Percentiles rank a stretch among this genome's conserved stretches.
Conservation (phyloP, 64 coral and sea anemone genomes). For the Hydrozoanthus tunicans region DNA sequence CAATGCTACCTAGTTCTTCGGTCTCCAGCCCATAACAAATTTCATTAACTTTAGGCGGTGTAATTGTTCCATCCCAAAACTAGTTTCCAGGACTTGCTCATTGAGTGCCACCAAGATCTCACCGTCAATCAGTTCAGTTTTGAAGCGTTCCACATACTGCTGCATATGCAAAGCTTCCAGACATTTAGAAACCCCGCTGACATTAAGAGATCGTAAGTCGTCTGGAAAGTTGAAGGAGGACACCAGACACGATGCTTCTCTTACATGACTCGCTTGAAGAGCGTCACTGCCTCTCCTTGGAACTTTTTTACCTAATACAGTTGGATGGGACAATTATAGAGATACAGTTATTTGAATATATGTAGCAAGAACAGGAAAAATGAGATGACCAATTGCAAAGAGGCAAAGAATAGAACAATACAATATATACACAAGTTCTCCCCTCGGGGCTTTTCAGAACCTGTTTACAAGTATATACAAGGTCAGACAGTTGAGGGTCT, state of each 20-base stretch:
- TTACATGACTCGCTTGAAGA: not conserved
- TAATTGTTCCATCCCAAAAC: slow-evolving; percentile 47
- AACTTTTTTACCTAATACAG: not conserved
- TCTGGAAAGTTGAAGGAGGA: slow-evolving; percentile 9
- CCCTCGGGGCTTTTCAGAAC: too few species aligned
- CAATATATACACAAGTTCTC: too few species aligned
- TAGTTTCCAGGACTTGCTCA: slow-evolving; percentile 33
- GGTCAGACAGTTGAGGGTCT: too few species aligned
- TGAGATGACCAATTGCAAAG: too few species aligned
- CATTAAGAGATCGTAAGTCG: slow-evolving; percentile 11
- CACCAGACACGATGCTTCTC: not conserved
- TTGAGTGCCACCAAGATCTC: slow-evolving; percentile 51
- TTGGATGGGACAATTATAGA: not conserved
- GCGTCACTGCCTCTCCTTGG: slow-evolving; percentile 13
- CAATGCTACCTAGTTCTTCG: slow-evolving; percentile 27
- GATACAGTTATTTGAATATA: not conserved
- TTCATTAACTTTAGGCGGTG: slow-evolving; percentile 61
- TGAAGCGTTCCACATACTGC: slow-evolving; percentile 26
- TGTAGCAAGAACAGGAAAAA: too few species aligned
- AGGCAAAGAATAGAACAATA: too few species aligned
- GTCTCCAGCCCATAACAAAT: slow-evolving; percentile 52
- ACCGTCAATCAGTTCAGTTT: slow-evolving; percentile 56
- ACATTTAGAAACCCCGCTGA: slow-evolving; percentile 31
- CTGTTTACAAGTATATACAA: too few species aligned
- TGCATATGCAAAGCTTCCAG: slow-evolving; percentile 53